These are phyloP conservation scores for Nothocercus julius DNA, from an alignment of 2,113 vertebrate genomes.

Conservation along the genomic window DNA sequence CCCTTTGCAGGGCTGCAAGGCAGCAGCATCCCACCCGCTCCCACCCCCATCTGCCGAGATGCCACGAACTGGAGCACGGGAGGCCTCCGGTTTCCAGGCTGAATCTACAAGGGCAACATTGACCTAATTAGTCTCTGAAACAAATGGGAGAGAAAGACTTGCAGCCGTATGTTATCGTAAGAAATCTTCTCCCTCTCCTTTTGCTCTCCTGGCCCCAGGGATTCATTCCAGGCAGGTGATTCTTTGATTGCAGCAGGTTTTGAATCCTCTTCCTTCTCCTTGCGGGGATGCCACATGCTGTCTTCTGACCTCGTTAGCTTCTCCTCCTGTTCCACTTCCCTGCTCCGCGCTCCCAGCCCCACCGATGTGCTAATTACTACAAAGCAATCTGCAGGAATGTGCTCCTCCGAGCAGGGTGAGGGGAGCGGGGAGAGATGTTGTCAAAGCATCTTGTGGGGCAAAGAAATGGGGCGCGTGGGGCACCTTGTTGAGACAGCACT, in stretches of 20 bases:
- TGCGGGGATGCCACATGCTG: conserved; percentile 50
- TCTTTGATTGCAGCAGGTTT: conserved; percentile 56
- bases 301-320: conserved; percentile 70
- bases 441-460: neutral
- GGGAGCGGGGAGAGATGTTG: neutral
- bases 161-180: neutral
- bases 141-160: neutral
- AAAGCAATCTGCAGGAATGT: conserved; percentile 32
- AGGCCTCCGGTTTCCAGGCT: neutral
- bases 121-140: conserved; percentile 59
- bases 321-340: conserved; percentile 62
- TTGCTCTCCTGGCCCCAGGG: conserved; percentile 23
- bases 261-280: conserved; percentile 51
- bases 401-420: fast-evolving
- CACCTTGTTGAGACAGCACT: neutral
- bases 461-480: neutral
- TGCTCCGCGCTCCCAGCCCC: neutral
- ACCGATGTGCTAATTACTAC: conserved; percentile 45
- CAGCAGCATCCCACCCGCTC: fast-evolving
- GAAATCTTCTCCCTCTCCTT: neutral
- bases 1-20: neutral
- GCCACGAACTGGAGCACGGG: neutral
- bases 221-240: conserved; percentile 49
- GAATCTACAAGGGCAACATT: neutral
- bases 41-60: neutral